These are phyloP conservation scores for Digitonthophagus gazella DNA, from an alignment of 2,888 invertebrate species.

Conservation along the genomic window DNA sequence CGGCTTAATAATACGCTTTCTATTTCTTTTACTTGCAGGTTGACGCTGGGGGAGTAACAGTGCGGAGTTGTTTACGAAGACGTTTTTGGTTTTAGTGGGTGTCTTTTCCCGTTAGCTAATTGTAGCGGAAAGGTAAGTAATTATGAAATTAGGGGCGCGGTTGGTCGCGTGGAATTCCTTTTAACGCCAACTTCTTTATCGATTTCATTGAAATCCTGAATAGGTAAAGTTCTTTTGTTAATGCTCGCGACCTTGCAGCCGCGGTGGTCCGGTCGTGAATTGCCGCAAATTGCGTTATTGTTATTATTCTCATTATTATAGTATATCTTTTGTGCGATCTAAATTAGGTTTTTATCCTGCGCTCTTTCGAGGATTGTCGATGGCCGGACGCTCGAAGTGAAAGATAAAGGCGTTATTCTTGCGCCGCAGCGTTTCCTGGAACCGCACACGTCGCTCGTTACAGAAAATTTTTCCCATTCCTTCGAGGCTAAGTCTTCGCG, in stretches of 20 bases:
- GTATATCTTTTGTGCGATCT: conserved; percentile 7
- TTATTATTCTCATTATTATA: conserved; percentile 1
- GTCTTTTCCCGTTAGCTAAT: neutral
- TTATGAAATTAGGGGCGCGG: neutral
- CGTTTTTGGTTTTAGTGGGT: neutral
- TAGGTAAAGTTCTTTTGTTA: conserved; percentile 5
- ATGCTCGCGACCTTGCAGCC: conserved; percentile 5
- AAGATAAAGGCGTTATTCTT: conserved; percentile 5
- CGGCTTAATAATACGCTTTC: neutral
- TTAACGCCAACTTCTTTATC: neutral
- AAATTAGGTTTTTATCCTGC: conserved; percentile 11
- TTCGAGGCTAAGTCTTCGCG: neutral
- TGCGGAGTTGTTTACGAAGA: neutral
- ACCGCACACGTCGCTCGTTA: neutral
- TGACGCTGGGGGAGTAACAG: neutral
- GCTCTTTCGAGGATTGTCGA: neutral
- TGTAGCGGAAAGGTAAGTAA: neutral
- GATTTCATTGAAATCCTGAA: neutral
- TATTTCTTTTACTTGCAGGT: neutral
- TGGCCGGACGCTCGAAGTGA: neutral
- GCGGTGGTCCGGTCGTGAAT: neutral
- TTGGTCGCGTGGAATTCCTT: neutral
- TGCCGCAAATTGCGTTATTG: conserved; percentile 14
- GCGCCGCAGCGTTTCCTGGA: neutral
- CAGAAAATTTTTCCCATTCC: neutral